Percentiles rank a stretch among this genome's conserved stretches.
Evolutionary conservation across 2,888 invertebrate genomes (phyloP).

Genomic region (Thecophora atra): DNA sequence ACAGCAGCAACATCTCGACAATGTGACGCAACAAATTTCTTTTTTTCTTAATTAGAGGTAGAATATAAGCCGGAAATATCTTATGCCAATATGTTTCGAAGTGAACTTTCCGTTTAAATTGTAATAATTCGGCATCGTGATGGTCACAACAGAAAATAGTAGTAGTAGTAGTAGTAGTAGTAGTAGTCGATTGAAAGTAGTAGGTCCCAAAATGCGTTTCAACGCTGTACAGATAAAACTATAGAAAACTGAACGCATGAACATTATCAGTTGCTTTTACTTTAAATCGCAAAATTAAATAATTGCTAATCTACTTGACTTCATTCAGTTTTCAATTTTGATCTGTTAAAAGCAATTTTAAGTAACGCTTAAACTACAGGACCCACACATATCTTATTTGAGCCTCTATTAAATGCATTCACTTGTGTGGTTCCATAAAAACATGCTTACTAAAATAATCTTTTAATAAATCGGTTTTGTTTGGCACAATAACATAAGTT

Average conservation of each 20-base stretch:
- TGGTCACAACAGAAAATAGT: neutral
- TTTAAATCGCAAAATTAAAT: no score
- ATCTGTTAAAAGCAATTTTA: no score
- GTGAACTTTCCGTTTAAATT: neutral
- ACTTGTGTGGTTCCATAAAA: no score
- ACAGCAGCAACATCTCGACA: conserved; percentile 44
- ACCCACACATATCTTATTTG: no score
- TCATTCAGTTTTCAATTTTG: no score
- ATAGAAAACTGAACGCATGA: neutral
- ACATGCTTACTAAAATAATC: neutral
- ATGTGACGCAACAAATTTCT: conserved; percentile 29
- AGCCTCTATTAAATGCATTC: no score
- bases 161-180: conserved; percentile 26
- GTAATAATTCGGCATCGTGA: no score
- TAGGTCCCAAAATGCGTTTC: neutral
- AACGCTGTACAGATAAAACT: conserved; percentile 17
- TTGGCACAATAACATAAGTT: neutral
- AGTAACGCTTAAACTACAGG: no score
- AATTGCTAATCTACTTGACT: no score
- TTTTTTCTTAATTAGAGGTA: conserved; percentile 30
- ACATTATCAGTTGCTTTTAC: no score
- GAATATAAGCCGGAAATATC: neutral
- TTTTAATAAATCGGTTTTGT: neutral
- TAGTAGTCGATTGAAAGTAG: neutral
- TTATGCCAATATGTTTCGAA: neutral